phyloP scores from a whole-genome alignment of 2,113 vertebrate species.

The Otis tarda region DNA sequence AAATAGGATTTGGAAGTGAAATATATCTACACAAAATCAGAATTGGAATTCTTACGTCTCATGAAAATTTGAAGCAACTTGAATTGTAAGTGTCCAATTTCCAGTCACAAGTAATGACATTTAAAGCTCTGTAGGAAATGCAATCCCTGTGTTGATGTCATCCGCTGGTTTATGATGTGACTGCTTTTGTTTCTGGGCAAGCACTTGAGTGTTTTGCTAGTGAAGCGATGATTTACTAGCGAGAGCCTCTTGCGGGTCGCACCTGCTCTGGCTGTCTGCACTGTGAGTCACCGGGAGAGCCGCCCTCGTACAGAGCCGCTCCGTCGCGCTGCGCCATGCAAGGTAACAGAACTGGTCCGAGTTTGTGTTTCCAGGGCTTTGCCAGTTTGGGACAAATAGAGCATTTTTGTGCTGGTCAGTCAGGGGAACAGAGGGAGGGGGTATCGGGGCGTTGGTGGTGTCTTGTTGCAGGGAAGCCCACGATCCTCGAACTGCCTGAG shows the following conservation, averaged over 20 bases:
- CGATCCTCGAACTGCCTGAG: accelerated
- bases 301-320: too few species aligned
- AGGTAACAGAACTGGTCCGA: neutral
- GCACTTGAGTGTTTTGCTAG: neutral
- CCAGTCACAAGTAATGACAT: conserved; percentile 56
- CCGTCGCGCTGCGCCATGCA: neutral
- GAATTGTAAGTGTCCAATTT: conserved; percentile 1
- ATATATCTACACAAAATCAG: neutral
- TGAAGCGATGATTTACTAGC: neutral
- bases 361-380: neutral
- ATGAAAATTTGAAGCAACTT: conserved; percentile 9
- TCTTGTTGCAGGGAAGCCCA: neutral
- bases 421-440: neutral
- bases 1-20: neutral
- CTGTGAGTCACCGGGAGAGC: neutral
- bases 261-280: neutral
- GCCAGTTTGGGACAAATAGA: neutral
- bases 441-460: neutral
- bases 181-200: conserved; percentile 54
- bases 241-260: neutral
- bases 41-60: neutral
- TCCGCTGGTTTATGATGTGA: conserved; percentile 23
- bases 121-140: conserved; percentile 43
- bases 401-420: accelerated
- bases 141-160: conserved; percentile 59